These are phyloP conservation scores for Takifugu ocellatus DNA, from an alignment of 2,797 vertebrate species.

Conservation along the genomic window DNA sequence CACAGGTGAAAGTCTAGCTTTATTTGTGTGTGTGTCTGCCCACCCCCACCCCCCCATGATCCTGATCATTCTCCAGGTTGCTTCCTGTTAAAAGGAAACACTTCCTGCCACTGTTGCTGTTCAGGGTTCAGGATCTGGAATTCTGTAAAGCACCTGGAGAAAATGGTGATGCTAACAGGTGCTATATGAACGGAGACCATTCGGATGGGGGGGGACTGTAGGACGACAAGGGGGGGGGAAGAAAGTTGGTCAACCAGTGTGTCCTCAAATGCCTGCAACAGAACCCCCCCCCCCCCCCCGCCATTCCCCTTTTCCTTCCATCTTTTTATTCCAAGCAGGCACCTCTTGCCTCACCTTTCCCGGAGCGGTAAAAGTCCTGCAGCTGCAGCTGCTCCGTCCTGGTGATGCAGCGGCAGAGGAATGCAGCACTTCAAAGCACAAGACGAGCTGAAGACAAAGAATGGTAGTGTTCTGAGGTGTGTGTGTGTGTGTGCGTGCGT, in stretches of 20 bases:
- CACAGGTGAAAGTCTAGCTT: too few species aligned
- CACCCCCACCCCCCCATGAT: too few species aligned
- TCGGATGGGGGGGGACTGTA: too few species aligned
- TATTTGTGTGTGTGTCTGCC: too few species aligned
- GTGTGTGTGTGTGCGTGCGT: not conserved
- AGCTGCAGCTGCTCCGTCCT: constrained; percentile 59
- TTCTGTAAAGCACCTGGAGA: too few species aligned
- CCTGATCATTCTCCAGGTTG: too few species aligned
- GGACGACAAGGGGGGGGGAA: too few species aligned
- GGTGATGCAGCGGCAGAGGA: constrained; percentile 75
- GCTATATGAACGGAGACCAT: too few species aligned
- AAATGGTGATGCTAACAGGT: too few species aligned
- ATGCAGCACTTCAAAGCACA: constrained; percentile 74
- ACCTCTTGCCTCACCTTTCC: constrained; percentile 62
- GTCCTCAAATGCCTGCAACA: not conserved
- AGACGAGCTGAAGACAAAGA: constrained; percentile 61
- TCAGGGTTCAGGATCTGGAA: too few species aligned
- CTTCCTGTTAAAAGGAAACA: too few species aligned
- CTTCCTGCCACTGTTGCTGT: too few species aligned
- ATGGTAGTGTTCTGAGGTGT: constrained; percentile 59
- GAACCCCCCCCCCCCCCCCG: not conserved
- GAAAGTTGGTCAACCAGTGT: not conserved
- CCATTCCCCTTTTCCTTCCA: constrained; percentile 25
- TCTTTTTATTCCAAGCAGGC: constrained; percentile 29
- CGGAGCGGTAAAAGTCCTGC: constrained; percentile 32